phyloP scores from a whole-genome alignment of 2,888 invertebrate species.

The Eupsilia transversa region DNA sequence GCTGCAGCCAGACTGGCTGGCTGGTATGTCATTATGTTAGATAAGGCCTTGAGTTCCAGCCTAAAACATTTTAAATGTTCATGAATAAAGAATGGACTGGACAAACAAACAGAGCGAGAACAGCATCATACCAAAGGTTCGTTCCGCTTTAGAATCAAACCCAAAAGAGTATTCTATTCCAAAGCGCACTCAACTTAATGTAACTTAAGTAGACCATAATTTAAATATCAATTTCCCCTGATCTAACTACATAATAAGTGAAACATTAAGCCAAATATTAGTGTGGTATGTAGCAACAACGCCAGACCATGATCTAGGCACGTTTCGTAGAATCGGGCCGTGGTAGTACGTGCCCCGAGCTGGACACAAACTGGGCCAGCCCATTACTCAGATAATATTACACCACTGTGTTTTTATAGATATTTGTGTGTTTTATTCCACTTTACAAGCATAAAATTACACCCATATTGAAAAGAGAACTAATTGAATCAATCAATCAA shows the following conservation, averaged over 20 bases:
- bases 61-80: neutral
- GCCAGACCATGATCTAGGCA: conserved; percentile 76
- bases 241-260: conserved; percentile 34
- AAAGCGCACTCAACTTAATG: conserved; percentile 28
- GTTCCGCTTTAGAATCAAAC: conserved; percentile 52
- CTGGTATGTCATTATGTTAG: neutral
- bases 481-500: too few relatives aligned
- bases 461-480: neutral
- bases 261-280: conserved; percentile 53
- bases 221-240: conserved; percentile 40
- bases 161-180: conserved; percentile 35
- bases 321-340: conserved; percentile 78
- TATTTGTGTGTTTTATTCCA: conserved; percentile 40
- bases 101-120: conserved; percentile 50
- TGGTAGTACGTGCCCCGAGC: conserved; percentile 78
- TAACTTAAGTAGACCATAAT: conserved; percentile 43
- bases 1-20: neutral
- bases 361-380: conserved; percentile 78
- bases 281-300: conserved; percentile 55
- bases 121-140: conserved; percentile 27
- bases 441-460: conserved; percentile 16
- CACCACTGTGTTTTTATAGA: conserved; percentile 40
- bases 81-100: neutral
- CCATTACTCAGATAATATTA: conserved; percentile 75
- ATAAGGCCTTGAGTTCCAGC: neutral